Base-by-base conservation (phyloP, 53 echinoderm and acorn worm species). In the Mesocentrotus franciscanus region DNA sequence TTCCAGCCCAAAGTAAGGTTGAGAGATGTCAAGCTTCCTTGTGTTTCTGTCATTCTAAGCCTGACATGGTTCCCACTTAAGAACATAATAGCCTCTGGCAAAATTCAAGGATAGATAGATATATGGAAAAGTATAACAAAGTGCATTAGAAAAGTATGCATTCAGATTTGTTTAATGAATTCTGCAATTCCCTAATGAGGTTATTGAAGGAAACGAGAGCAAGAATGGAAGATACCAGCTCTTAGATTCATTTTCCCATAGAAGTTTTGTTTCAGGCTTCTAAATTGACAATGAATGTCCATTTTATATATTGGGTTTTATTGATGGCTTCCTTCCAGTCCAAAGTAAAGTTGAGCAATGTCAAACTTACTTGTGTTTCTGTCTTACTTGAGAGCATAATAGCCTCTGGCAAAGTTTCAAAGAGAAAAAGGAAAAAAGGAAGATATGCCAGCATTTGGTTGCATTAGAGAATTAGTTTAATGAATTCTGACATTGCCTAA, bases 281-380 rank as follows among this genome's bases (percentile, higher is more conserved):
- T 20, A 18, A 15, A 20, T 64, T 64, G 64, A 18, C 20, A 16
- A 18, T 64, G 64, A 64, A 92, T 75, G 55, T 76, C 78, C 58
- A 75, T 29, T 9, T 78, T 22, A 58, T 18, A 55, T 92, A 42
- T 78, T 42, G 42, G 74, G 18, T 30, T 78, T 93, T 55, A 93
- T 93, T 78, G 27, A 75, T 76, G 78, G 93, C 18, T 78, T 93
- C 92, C 92, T 71, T 78, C 78, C 27, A 56, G 30, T 24, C 9
- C n/a, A 26, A 55, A 9, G 9, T 30, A 57, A 76, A 71, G 59
- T 39, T 78, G 78, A 39, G 9, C 27, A 34, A 85, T 85, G 95
- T 55, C 87, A 85, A 9, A 32, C 29, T n/a, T 87, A 42, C 56
- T 26, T 55, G 49, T 75, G 27, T 10, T 74, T 20, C 14, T 74